A percentile compares a stretch with the other conserved stretches of the same genome.
Evolutionary conservation across 2,113 vertebrate species (phyloP).

Genomic region (Oenanthe melanoleuca): DNA sequence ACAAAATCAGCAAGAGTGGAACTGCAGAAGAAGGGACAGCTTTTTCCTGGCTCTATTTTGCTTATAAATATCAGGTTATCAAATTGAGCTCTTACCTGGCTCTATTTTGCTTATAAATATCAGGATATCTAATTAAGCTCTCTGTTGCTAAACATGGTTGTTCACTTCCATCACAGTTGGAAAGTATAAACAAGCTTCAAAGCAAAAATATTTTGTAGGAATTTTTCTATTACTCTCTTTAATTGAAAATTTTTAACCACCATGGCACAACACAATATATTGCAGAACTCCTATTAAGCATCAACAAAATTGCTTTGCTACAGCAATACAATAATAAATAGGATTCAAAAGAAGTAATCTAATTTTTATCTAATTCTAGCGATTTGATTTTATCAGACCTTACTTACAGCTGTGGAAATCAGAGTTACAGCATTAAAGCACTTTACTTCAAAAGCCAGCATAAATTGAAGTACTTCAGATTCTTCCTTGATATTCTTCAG

Average conservation of each 20-base stretch:
- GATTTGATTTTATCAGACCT: constrained; percentile 29
- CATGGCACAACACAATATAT: not conserved
- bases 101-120: not conserved
- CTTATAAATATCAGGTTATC: not conserved
- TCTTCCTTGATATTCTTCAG: not conserved
- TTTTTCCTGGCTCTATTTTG: not conserved
- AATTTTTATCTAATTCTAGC: constrained; percentile 34
- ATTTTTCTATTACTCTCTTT: not conserved
- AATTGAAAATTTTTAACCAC: constrained; percentile 12
- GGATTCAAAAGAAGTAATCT: constrained; percentile 8
- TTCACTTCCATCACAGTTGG: not conserved
- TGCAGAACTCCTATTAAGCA: not conserved
- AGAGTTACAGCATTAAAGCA: not conserved
- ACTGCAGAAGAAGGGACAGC: not conserved
- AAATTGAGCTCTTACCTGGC: not conserved
- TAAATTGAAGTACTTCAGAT: not conserved
- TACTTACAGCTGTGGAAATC: not conserved
- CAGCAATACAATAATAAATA: not conserved
- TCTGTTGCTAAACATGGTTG: not conserved
- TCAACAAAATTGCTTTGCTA: not conserved
- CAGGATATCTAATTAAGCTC: not conserved
- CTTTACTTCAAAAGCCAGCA: not conserved
- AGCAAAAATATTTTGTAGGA: not conserved
- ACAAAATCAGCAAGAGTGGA: not conserved
- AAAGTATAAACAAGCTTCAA: not conserved